These are phyloP conservation scores for Marisa cornuarietis DNA, from an alignment of 1,140 invertebrate genomes.

Conservation along the genomic window DNA sequence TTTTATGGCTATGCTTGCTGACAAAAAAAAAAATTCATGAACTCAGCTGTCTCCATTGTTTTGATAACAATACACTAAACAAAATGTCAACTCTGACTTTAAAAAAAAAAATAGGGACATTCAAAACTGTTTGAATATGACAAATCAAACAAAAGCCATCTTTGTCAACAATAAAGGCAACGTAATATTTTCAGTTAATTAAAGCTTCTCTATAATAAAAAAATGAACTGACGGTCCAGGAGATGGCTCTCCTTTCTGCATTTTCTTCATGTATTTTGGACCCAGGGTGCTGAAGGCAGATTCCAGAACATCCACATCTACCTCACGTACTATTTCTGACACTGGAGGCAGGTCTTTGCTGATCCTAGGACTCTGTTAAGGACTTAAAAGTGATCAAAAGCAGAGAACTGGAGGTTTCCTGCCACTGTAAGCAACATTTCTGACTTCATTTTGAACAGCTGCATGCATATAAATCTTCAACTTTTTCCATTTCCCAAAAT, in stretches of 20 bases:
- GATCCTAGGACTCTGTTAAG: conserved; percentile 50
- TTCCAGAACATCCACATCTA: conserved; percentile 88
- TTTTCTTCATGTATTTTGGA: conserved; percentile 81
- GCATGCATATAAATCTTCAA: too few species aligned
- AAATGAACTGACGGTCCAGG: conserved; percentile 51
- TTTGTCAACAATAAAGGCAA: not conserved
- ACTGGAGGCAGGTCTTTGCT: conserved; percentile 74
- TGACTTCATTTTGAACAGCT: not conserved
- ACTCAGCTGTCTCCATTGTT: not conserved
- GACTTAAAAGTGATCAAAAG: not conserved
- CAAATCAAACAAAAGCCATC: not conserved
- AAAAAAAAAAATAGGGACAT: too few species aligned
- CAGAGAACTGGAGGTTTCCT: not conserved
- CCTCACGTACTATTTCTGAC: conserved; percentile 70
- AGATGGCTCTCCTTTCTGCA: conserved; percentile 61
- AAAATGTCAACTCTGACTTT: not conserved
- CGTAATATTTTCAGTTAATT: too few species aligned
- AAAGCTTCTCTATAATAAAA: too few species aligned
- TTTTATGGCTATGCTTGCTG: not conserved
- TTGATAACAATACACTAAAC: too few species aligned
- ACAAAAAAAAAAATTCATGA: not conserved
- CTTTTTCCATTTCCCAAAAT: too few species aligned
- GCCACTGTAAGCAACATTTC: too few species aligned
- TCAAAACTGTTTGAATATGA: not conserved
- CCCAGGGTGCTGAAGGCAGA: conserved; percentile 87